Base-by-base conservation (phyloP, 2,797 vertebrate species). In the Xerus rutilus region DNA sequence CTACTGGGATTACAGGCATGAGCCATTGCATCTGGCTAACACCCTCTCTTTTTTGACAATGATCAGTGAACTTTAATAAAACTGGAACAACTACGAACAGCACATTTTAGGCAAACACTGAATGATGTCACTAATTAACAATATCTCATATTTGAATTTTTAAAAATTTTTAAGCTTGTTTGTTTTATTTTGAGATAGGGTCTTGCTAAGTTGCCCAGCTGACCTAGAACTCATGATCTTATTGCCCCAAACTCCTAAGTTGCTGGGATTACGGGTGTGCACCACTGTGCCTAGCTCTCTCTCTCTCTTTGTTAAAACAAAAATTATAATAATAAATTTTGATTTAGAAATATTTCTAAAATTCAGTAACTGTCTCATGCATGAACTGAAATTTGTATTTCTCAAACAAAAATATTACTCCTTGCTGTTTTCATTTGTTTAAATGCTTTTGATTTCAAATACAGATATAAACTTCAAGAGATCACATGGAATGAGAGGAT, bases 301-400 rank as follows among this genome's bases (percentile, higher is more conserved):
- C n/a, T n/a, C n/a, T n/a, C n/a, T n/a, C 79, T 39, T 81, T 23
- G 39, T 72, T 72, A 84, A 30, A 69, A n/a, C 8, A 28, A 65
- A 69, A 67, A 8, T 25, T 28, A 85, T 49, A 65, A 65, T 54
- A 57, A 86, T 72, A 84, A 7, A 45, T 70, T 21, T 90, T 30
- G n/a, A 69, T 76, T 69, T 21, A 81, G 64, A 87, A 39, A n/a
- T 74, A 52, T 76, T 85, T 88, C 59, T 95, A 92, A 84, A 87
- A 89, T 39, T 52, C 69, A 93, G 67, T 54, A 59, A 43, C 4
- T 39, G 25, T 59, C 87, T 88, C 14, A 45, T 65, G 45, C 11
- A 0, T 65, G n/a, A 54, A 39, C 13, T 45, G n/a, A 94, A 87
- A 89, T 73, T 76, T 84, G 17, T 8, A 43, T 62, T 90, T 52